Percentiles rank a stretch among this genome's conserved stretches.
These are phyloP conservation scores for Lissonota sp. DNA, from an alignment of 2,888 invertebrate genomes.

Conservation along the genomic window DNA sequence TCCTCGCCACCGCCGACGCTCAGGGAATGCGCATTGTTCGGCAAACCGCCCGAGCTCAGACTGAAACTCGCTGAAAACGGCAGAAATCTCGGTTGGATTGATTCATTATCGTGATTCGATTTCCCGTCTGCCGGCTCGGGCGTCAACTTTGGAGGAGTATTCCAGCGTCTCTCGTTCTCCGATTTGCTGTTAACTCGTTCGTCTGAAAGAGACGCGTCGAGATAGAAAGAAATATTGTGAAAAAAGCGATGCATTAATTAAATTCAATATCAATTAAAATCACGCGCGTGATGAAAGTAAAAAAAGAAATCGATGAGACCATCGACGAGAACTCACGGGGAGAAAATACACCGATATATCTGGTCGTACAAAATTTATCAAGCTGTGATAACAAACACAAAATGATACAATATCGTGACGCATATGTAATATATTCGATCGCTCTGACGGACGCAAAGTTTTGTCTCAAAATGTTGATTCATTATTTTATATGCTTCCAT, in stretches of 20 bases:
- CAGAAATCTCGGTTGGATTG: conserved; percentile 74
- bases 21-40: conserved; percentile 77
- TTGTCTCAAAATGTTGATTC: conserved; percentile 18
- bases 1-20: conserved; percentile 75
- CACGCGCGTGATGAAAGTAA: conserved; percentile 18
- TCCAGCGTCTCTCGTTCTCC: conserved; percentile 73
- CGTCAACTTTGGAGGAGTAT: conserved; percentile 74
- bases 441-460: conserved; percentile 19
- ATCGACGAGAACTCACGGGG: conserved; percentile 10
- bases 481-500: too few relatives aligned
- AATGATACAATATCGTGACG: conserved; percentile 26
- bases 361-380: neutral
- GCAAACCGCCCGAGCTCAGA: conserved; percentile 71
- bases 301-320: conserved; percentile 20
- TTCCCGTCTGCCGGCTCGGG: conserved; percentile 62
- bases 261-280: conserved; percentile 51
- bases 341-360: neutral
- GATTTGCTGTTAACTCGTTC: conserved; percentile 69
- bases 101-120: conserved; percentile 60
- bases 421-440: conserved; percentile 22
- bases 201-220: conserved; percentile 62
- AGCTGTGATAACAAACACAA: conserved; percentile 55
- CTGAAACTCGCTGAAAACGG: conserved; percentile 79
- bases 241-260: neutral
- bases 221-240: conserved; percentile 20